A percentile compares a stretch with the other conserved stretches of the same genome.
Conservation (phyloP, 2,797 vertebrate genomes). For the Sternotherus odoratus region DNA sequence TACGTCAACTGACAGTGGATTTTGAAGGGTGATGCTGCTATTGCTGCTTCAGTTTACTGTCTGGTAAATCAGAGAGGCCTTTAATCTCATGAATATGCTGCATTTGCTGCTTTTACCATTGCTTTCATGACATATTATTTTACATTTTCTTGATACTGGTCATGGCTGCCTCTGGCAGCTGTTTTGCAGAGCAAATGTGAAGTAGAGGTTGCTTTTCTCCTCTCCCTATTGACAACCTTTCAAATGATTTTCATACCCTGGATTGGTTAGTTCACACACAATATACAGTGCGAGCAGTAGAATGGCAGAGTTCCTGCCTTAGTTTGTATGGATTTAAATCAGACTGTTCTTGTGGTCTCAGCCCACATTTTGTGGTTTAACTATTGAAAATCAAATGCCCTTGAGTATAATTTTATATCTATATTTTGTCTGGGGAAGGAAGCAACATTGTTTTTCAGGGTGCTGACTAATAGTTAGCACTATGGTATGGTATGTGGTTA, state of each 20-base stretch:
- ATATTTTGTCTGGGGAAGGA: not conserved
- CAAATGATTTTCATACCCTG: not conserved
- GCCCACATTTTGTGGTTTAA: slow-evolving; percentile 8
- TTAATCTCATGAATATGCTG: not conserved
- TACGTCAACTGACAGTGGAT: not conserved
- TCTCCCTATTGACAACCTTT: not conserved
- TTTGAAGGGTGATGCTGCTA: not conserved
- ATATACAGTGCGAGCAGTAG: not conserved
- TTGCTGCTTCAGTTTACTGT: not conserved
- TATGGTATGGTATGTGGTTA: slow-evolving; percentile 46
- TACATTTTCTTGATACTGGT: not conserved
- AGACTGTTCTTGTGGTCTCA: slow-evolving; percentile 38
- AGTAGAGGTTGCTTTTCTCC: not conserved
- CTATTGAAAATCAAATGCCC: slow-evolving; percentile 48
- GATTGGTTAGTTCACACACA: slow-evolving; percentile 25
- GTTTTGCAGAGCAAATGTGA: not conserved
- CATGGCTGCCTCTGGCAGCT: not conserved
- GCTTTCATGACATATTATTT: not conserved
- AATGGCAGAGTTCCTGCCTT: slow-evolving; percentile 35
- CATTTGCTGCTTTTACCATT: not conserved
- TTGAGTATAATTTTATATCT: not conserved
- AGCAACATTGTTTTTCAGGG: slow-evolving; percentile 11
- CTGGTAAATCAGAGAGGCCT: not conserved
- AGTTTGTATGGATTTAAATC: slow-evolving; percentile 1
- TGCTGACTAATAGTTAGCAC: slow-evolving; percentile 26